These are phyloP conservation scores for Galeopsomyia nigrocyanea DNA, from an alignment of 2,888 invertebrate genomes.

Conservation along the genomic window DNA sequence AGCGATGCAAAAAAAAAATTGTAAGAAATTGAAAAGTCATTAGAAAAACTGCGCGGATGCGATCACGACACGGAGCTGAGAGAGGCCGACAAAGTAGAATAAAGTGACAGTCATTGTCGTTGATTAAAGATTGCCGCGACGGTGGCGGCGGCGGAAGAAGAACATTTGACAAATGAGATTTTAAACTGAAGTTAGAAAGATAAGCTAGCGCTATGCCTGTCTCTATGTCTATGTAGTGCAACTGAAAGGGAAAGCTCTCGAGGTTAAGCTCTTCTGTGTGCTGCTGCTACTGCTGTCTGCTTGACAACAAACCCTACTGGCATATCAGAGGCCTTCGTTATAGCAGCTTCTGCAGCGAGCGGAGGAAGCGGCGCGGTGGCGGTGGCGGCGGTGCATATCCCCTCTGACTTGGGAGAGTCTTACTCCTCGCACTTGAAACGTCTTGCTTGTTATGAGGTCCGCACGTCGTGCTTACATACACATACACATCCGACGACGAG, in stretches of 20 bases:
- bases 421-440: conserved; percentile 21
- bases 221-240: background rate
- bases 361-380: too few relatives aligned
- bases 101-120: too few relatives aligned
- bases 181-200: too few relatives aligned
- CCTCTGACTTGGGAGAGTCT: background rate
- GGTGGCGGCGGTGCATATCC: too few relatives aligned
- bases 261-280: conserved; percentile 37
- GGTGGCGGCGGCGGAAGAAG: too few relatives aligned
- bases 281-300: background rate
- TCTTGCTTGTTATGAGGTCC: conserved; percentile 35
- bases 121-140: too few relatives aligned
- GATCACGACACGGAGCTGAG: too few relatives aligned
- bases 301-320: conserved; percentile 14
- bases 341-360: background rate
- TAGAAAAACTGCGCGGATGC: too few relatives aligned
- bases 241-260: conserved; percentile 2
- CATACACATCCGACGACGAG: background rate
- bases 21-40: too few relatives aligned
- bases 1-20: background rate
- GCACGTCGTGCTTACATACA: background rate
- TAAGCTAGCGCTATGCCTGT: too few relatives aligned
- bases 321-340: conserved; percentile 18
- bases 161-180: too few relatives aligned
- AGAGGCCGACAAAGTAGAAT: too few relatives aligned